A percentile compares a stretch with the other conserved stretches of the same genome.
These are phyloP conservation scores for Magallana angulata DNA, from an alignment of 1,140 invertebrate species.

Conservation along the genomic window DNA sequence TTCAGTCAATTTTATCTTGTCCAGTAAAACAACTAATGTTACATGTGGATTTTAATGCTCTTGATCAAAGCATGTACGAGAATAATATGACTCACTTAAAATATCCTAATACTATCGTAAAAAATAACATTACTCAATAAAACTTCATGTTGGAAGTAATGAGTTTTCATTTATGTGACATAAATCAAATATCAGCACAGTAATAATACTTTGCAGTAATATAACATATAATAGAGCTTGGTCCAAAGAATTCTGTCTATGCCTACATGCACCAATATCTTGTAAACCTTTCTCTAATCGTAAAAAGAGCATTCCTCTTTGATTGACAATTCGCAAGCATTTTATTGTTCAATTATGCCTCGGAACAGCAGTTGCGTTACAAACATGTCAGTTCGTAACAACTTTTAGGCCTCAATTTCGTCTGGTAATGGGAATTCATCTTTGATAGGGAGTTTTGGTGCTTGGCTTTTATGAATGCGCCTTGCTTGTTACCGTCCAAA, in stretches of 20 bases:
- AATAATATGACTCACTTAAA: neutral
- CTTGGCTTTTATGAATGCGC: neutral
- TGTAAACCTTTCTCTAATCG: slow-evolving; percentile 1
- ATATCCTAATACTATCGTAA: neutral
- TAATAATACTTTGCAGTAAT: neutral
- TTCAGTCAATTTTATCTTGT: too few species aligned
- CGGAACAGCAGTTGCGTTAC: slow-evolving; percentile 7
- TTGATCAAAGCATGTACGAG: neutral
- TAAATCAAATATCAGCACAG: neutral
- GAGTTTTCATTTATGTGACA: neutral
- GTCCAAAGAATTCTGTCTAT: neutral
- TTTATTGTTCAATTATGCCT: slow-evolving; percentile 32
- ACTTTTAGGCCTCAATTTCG: neutral
- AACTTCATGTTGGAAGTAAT: neutral
- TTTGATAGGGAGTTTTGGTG: neutral
- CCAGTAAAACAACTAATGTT: too few species aligned
- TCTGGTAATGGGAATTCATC: slow-evolving; percentile 35
- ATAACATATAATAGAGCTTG: neutral
- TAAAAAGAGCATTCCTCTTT: slow-evolving; percentile 17
- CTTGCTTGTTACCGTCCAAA: neutral
- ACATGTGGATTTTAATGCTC: too few species aligned
- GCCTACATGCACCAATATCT: neutral
- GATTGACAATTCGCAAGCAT: slow-evolving; percentile 32
- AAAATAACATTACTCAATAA: neutral
- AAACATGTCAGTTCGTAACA: slow-evolving; percentile 8